Evolutionary conservation across 2,797 vertebrate genomes (phyloP), one percentile per base, ranked within the genome.

Genomic region (Diceros bicornis): DNA sequence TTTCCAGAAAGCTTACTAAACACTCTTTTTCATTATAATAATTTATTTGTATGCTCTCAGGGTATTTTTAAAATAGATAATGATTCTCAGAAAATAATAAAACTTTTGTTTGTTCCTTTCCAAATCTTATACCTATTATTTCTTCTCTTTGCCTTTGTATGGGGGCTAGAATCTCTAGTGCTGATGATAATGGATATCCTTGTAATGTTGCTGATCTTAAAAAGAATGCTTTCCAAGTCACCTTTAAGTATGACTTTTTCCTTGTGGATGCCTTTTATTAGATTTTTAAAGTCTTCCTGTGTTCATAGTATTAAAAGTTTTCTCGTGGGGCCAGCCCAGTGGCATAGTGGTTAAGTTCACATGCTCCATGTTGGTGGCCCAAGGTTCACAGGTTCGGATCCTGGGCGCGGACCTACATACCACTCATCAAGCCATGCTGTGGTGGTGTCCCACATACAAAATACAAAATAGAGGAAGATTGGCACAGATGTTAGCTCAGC

Each of bases 1-100:
- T 81, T 37, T 92, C 20, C 37, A 92, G 20, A 69, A 75, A 81
- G 14, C n/a, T 79, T 86, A 64, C 23, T 57, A 85, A 77, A 37
- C 16, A 79, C 18, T 55, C 68, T 75, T 88, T 96, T 78, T 91
- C 41, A 72, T 75, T 95, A 12, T 79, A 75, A 32, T 91, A 95
- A 79, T 44, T 75, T 83, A 72, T 79, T 91, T 85, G 8, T 94
- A 27, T 4, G 29, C 8, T 50, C 29, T 81, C 18, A 4, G 27
- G 8, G 16, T 94, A n/a, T 74, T 68, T 94, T 92, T 41, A 9
- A 86, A 86, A 93, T 62, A 78, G 18, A 57, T 66, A 37, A 37
- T 57, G 3, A 66, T 89, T 91, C 34, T 94, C n/a, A 92, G 23
- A 32, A 95, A 85, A 87, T 59, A 78, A 55, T 66, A 71, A 59